These are phyloP conservation scores for Odontocerum albicorne DNA, from an alignment of 2,888 invertebrate species.

Conservation along the genomic window DNA sequence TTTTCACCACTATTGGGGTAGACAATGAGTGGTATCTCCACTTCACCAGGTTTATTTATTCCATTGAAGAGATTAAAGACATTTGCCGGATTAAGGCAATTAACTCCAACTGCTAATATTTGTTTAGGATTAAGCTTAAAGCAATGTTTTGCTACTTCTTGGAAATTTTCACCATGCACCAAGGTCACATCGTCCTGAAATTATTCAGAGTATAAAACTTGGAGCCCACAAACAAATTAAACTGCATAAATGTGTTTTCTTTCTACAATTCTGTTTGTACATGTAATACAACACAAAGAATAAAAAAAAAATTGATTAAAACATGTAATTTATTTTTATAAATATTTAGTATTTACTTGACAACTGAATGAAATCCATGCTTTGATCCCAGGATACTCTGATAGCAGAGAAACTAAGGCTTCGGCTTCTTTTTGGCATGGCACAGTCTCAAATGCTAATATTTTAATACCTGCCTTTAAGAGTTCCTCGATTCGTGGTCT, in stretches of 20 bases:
- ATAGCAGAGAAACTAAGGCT: slow-evolving; percentile 66
- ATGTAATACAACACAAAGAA: not conserved
- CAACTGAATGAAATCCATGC: slow-evolving; percentile 81
- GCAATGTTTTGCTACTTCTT: slow-evolving; percentile 59
- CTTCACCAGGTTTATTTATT: slow-evolving; percentile 53
- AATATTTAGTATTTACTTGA: slow-evolving; percentile 51
- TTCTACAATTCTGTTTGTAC: too few relatives aligned
- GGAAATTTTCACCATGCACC: slow-evolving; percentile 65
- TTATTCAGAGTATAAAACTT: slow-evolving; percentile 13
- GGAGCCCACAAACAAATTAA: not conserved
- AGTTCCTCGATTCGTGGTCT: slow-evolving; percentile 68
- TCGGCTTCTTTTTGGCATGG: slow-evolving; percentile 73
- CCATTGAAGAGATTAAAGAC: slow-evolving; percentile 63
- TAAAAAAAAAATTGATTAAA: not conserved
- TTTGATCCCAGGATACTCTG: slow-evolving; percentile 66
- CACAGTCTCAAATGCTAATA: slow-evolving; percentile 80
- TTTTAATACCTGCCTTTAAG: slow-evolving; percentile 68
- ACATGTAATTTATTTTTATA: slow-evolving; percentile 2
- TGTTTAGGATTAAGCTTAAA: slow-evolving; percentile 57
- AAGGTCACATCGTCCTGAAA: slow-evolving; percentile 56
- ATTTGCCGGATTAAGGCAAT: slow-evolving; percentile 71
- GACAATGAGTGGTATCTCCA: slow-evolving; percentile 63
- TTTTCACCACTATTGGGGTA: slow-evolving; percentile 84
- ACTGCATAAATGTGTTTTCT: too few relatives aligned
- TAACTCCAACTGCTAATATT: slow-evolving; percentile 76